Base-by-base conservation (phyloP, 1,140 invertebrate genomes). In the Cyrtorhinus lividipennis region DNA sequence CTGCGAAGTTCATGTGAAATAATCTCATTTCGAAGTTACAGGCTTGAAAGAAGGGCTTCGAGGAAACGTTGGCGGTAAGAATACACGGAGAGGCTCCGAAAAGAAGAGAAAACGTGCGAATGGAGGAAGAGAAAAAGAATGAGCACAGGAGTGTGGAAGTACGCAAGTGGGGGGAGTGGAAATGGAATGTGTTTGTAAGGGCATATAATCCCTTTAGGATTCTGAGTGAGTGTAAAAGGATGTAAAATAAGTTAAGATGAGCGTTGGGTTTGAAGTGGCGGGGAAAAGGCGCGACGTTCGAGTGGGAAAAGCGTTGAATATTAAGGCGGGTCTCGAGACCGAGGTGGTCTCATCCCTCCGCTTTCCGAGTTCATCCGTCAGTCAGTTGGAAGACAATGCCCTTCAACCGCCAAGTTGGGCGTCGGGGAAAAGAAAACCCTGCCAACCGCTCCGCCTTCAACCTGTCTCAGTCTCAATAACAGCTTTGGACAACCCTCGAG, bases 201-300 rank as follows among this genome's bases (percentile, higher is more conserved):
- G 56, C 56, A 57, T 57, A 57, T 57, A 57, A 57, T 57, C 56
- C 56, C 56, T 57, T 57, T 57, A 57, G 56, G 56, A 57, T 57
- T 57, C 56, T 22, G 56, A 57, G 56, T 57, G 56, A 57, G 56
- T 57, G 56, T 57, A 57, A 57, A 57, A 57, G 56, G 56, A 57
- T 57, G 56, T 57, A 24, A 57, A 57, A 57, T 57, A 57, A 57
- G 56, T 57, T 24, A 57, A 24, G 30, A 38, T 38, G 30, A 38
- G 30, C 30, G 30, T 8, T 8, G 30, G 30, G 30, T 8, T 38
- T 5, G 15, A 15, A 38, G 30, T 5, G 15, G 30, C 5, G 30
- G 30, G 15, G 30, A 38, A 15, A 38, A 38, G 15, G 30, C 5
- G 30, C 5, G 5, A 38, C 5, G 15, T 5, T 5, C 5, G 5